Evolutionary conservation across 2,888 invertebrate genomes (phyloP).

Genomic region (Ceraclea dissimilis): DNA sequence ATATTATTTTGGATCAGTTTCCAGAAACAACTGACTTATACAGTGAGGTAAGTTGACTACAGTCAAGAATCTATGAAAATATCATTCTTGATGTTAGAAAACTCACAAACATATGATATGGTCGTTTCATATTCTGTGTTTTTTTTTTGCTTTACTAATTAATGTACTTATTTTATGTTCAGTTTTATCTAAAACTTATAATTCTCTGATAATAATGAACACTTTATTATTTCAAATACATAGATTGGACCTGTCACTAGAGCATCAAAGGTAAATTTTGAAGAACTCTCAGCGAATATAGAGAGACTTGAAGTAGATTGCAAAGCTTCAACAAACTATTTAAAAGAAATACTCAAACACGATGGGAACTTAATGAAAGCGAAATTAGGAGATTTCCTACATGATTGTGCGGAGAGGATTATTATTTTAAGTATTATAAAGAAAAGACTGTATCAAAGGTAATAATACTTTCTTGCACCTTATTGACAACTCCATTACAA

Average conservation of each 20-base stretch:
- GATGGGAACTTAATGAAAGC: slow-evolving; percentile 83
- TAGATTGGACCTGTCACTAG: slow-evolving; percentile 83
- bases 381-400: slow-evolving; percentile 91
- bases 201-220: background rate
- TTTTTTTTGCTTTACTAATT: too few species aligned
- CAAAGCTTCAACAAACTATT: slow-evolving; percentile 94
- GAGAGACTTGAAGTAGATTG: slow-evolving; percentile 89
- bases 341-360: slow-evolving; percentile 91
- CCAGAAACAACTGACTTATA: slow-evolving; percentile 94
- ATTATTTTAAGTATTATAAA: slow-evolving; percentile 89
- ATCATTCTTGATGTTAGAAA: too few species aligned
- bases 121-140: too few species aligned
- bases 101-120: too few species aligned
- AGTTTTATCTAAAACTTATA: too few species aligned
- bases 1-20: slow-evolving; percentile 95
- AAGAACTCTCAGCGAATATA: slow-evolving; percentile 79
- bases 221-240: slow-evolving; percentile 24
- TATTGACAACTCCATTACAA: too few species aligned
- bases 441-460: slow-evolving; percentile 85
- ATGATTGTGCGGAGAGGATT: slow-evolving; percentile 95
- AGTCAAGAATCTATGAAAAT: too few species aligned
- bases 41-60: slow-evolving; percentile 82
- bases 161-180: too few species aligned
- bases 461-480: slow-evolving; percentile 21
- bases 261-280: slow-evolving; percentile 92